Evolutionary conservation across 2,797 vertebrate genomes (phyloP), one percentile per base, ranked within the genome.

Genomic region (Thamnophis elegans): DNA sequence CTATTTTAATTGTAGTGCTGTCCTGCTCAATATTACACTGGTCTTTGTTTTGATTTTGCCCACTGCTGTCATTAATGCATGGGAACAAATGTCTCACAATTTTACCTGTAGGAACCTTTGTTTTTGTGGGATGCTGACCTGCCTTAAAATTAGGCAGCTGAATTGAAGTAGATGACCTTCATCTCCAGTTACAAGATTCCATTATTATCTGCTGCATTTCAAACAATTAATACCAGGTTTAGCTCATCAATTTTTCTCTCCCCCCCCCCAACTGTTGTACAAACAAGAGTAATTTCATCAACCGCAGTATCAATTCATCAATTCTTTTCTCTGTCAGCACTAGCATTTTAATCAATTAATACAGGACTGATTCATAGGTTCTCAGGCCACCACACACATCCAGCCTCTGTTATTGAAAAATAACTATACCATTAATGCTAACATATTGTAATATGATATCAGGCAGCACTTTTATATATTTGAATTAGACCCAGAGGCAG

Each of bases 341-440:
- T 59, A 91, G 86, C 86, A 85, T 89, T 93, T 91, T 89, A 91
- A 91, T 93, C 92, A 93, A 91, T 93, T 93, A 91, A 91, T 93
- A 91, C 65, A 55, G 89, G 65, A 93, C 91, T 91, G 89, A 89
- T 93, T 85, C 90, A 90, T 89, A 85, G 53, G 87, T 93, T 91
- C 87, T 55, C 68, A 47, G 59, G 86, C 32, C 22, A 47, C 56
- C 56, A 85, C 87, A 88, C 68, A 89, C 62, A 56, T 73, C 56
- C 87, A 5, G 68, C 68, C 51, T 86, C 86, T 58, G 56, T 91
- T 93, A 91, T 47, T 93, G 86, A 93, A 93, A 93, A 58, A 86
- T 89, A 62, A 85, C 68, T 62, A 89, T 93, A 93, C 92, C 90
- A 91, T 65, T 91, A 93, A 91, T 93, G 92, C 90, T 91, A 93